Base-by-base conservation (phyloP, 64 coral and sea anemone genomes). In the Pachyseris speciosa region DNA sequence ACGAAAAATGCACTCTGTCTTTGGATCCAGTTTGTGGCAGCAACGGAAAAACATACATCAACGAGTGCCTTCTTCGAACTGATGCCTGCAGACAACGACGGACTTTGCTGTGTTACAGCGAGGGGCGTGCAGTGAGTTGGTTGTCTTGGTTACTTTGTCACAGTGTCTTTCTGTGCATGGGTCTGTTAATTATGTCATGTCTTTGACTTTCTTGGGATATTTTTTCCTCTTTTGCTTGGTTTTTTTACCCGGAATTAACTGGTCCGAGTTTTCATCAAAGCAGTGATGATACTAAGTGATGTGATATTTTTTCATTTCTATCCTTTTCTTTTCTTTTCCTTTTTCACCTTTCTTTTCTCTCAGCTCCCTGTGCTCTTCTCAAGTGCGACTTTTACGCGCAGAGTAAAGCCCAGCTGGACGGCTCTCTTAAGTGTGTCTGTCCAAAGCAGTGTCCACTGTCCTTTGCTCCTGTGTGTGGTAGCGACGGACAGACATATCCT, bases 101-200 rank as follows among this genome's bases (percentile, higher is more conserved):
- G 9, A 60, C 64, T 68, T 96, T 70, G 79, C 74, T 2, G 60
- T 96, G 61, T 57, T 96, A 42, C 86, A 89, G 34, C 68, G 77
- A 41, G 90, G 95, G 17, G 91, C 95, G 9, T 96, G 95, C 41
- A 96, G 95, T 96, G 88, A 89, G 95, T 96, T n/a, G n/a, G n/a
- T n/a, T n/a, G n/a, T n/a, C n/a, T n/a, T n/a, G n/a, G n/a, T n/a
- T n/a, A n/a, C n/a, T n/a, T n/a, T n/a, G n/a, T n/a, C n/a, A n/a
- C n/a, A n/a, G n/a, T n/a, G 1, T 2, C 1, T 55, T 13, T 44
- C 33, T 27, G 27, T 32, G 37, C 2, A 36, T 75, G 22, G 30
- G 24, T 64, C 1, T 44, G 7, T 44, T 24, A 4, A 9, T n/a
- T 7, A 10, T 20, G 26, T 9, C 44, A 24, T 84, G 0, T 11